Evolutionary conservation across 2,797 vertebrate genomes (phyloP), one percentile per base, ranked within the genome.

Genomic region (Astyanax mexicanus): DNA sequence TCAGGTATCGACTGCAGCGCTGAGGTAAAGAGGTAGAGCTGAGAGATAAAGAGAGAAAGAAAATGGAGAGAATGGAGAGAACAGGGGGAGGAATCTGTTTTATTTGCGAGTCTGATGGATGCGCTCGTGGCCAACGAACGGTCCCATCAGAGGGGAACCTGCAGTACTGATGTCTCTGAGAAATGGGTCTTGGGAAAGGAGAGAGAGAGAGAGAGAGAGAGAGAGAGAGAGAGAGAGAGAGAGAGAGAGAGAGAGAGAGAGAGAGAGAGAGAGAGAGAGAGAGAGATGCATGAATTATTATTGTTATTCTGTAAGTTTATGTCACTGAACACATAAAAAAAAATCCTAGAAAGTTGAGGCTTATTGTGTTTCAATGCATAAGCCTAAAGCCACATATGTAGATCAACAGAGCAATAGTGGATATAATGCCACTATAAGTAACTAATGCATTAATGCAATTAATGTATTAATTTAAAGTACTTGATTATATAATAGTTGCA

Each of bases 101-200:
- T 51, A 45, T 29, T 35, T 19, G 65, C 6, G 27, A 11, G 19
- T 42, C 76, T 73, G 55, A 54, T n/a, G 37, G 69, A 69, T 69
- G 71, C 10, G 17, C 10, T 6, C 27, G 35, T 1, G 12, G 35
- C 35, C 19, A 62, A 64, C 78, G 71, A 69, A 49, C 71, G 60
- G 71, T 45, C 40, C 40, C 71, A n/a, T 74, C 65, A 47, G 51
- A 71, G 49, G 60, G 58, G 6, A 49, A 71, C 42, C 37, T 27
- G 32, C 32, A 65, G 32, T 2, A n/a, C n/a, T 19, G 45, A 60
- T 52, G 12, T 13, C 45, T 69, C 23, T 44, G 35, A 52, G 40
- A 74, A 72, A 75, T 72, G 40, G 73, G 49, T 45, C 38, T 25
- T 69, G 11, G 27, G 38, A 29, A 67, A 44, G 58, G 32, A 32